A percentile compares a stretch with the other conserved stretches of the same genome.
Conservation (phyloP, 2,888 invertebrate genomes). For the Drosophila diplacantha region DNA sequence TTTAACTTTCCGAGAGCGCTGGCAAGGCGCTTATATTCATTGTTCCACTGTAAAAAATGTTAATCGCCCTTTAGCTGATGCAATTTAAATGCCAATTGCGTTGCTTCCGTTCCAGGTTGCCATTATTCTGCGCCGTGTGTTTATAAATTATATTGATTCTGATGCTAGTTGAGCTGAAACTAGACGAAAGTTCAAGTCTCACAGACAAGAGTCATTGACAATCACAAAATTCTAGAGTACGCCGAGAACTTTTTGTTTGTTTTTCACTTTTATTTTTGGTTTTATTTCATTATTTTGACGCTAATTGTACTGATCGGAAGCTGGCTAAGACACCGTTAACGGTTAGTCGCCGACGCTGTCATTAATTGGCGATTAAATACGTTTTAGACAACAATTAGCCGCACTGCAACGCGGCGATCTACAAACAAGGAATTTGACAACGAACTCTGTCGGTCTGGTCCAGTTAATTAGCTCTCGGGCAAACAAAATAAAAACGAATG, state of each 20-base stretch:
- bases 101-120: conserved; percentile 22
- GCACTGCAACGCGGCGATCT: conserved; percentile 29
- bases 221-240: conserved; percentile 38
- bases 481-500: conserved; percentile 35
- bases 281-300: not conserved
- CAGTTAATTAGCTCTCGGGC: conserved; percentile 35
- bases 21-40: conserved; percentile 40
- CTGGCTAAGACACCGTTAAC: conserved; percentile 48
- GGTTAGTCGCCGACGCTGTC: conserved; percentile 31
- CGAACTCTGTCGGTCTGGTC: conserved; percentile 30
- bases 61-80: conserved; percentile 56
- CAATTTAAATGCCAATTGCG: conserved; percentile 65
- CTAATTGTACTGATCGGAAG: conserved; percentile 64
- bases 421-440: conserved; percentile 31
- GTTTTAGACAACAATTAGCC: conserved; percentile 36
- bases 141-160: conserved; percentile 30
- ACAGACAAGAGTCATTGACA: conserved; percentile 32
- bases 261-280: not conserved
- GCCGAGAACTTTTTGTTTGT: conserved; percentile 4
- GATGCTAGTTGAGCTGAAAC: conserved; percentile 27
- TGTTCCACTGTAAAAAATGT: conserved; percentile 23
- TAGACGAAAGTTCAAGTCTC: conserved; percentile 47
- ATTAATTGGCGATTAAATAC: conserved; percentile 53
- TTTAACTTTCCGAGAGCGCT: conserved; percentile 17
- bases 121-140: conserved; percentile 21